Conservation (phyloP, 2,888 invertebrate species). For the Acleris literana region DNA sequence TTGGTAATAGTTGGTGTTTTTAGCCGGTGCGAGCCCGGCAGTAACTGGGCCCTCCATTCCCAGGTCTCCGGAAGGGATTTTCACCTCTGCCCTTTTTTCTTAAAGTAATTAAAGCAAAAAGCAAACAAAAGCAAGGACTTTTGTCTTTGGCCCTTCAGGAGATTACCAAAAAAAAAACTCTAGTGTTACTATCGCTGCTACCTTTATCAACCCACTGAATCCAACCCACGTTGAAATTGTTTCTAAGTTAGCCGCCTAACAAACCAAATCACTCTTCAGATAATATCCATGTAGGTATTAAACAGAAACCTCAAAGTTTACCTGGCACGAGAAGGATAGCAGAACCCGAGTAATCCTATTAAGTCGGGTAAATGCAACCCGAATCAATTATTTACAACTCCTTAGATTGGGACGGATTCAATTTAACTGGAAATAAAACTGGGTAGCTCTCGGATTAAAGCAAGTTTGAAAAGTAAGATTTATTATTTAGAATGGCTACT, state of each 20-base stretch:
- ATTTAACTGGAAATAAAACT: conserved; percentile 26
- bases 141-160: too few species aligned
- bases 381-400: conserved; percentile 39
- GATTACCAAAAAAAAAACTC: too few species aligned
- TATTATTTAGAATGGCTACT: background rate
- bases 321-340: conserved; percentile 7
- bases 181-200: too few species aligned
- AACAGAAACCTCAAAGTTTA: conserved; percentile 6
- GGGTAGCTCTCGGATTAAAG: conserved; percentile 5
- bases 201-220: too few species aligned
- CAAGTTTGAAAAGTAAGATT: conserved; percentile 3
- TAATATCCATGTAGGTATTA: background rate
- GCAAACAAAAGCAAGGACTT: too few species aligned
- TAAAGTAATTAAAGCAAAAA: too few species aligned
- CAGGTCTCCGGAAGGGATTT: too few species aligned
- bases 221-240: too few species aligned
- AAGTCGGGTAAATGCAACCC: conserved; percentile 36
- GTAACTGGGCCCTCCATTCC: too few species aligned
- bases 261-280: background rate
- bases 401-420: conserved; percentile 32
- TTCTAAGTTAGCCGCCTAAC: background rate
- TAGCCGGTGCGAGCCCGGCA: too few species aligned
- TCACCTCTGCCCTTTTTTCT: too few species aligned
- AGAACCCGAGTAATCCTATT: conserved; percentile 33
- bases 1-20: too few species aligned